These are phyloP conservation scores for Campylorhamphus procurvoides DNA, from an alignment of 2,113 vertebrate species.

Conservation along the genomic window DNA sequence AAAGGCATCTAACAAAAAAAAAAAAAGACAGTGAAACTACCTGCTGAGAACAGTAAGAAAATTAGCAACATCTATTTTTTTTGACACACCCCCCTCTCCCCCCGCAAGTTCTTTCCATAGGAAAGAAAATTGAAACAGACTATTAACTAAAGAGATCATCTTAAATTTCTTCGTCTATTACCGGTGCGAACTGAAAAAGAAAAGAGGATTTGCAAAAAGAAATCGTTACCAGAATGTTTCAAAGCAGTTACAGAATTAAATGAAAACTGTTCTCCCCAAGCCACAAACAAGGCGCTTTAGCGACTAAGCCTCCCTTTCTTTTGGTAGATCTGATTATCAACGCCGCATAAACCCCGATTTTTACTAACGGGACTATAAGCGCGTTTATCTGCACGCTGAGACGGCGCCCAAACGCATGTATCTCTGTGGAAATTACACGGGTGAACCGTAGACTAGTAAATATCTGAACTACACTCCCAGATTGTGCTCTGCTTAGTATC, in stretches of 20 bases:
- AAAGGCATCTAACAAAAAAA: neutral
- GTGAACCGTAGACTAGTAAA: neutral
- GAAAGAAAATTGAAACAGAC: neutral
- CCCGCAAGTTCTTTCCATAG: neutral
- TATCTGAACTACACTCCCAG: slow-evolving; percentile 24
- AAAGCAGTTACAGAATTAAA: slow-evolving; percentile 16
- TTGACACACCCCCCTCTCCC: neutral
- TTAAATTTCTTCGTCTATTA: slow-evolving; percentile 7
- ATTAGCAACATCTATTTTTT: slow-evolving; percentile 2
- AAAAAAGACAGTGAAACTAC: neutral
- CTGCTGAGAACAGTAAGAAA: neutral
- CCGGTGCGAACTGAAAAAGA: neutral
- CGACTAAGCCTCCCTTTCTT: neutral
- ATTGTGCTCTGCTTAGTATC: slow-evolving; percentile 51
- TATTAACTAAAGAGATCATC: neutral
- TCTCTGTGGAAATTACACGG: slow-evolving; percentile 19
- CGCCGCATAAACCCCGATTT: neutral
- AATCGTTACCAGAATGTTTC: slow-evolving; percentile 11
- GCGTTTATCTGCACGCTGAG: neutral
- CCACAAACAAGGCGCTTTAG: neutral
- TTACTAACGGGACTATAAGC: neutral
- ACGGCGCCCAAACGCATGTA: neutral
- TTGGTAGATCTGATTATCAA: neutral
- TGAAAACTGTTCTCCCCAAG: slow-evolving; percentile 36
- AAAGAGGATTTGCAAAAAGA: slow-evolving; percentile 29